Conservation (phyloP, 2,888 invertebrate genomes). For the Ditula angustiorana region DNA sequence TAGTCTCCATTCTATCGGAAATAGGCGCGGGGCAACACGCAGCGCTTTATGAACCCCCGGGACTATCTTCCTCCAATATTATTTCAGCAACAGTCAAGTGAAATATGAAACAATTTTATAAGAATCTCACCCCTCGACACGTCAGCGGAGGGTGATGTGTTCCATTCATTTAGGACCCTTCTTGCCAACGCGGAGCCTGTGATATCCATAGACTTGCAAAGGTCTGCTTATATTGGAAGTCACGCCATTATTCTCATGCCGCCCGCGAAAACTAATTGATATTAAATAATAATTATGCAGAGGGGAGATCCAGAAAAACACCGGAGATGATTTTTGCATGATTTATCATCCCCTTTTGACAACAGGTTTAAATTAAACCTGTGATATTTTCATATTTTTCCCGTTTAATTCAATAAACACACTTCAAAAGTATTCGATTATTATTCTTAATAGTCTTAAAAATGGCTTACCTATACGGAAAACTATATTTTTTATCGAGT, state of each 20-base stretch:
- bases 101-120: conserved; percentile 51
- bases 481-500: no score
- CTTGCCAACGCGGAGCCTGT: background rate
- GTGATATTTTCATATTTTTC: conserved; percentile 4
- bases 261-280: conserved; percentile 62
- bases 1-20: background rate
- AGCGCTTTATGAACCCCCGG: conserved; percentile 17
- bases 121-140: conserved; percentile 41
- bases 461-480: no score
- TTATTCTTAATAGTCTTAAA: no score
- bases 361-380: conserved; percentile 21
- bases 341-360: conserved; percentile 18
- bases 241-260: conserved; percentile 41
- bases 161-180: conserved; percentile 47
- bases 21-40: background rate
- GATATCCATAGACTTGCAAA: conserved; percentile 7
- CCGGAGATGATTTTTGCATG: conserved; percentile 17
- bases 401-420: background rate
- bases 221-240: conserved; percentile 47
- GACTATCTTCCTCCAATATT: conserved; percentile 42
- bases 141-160: conserved; percentile 35
- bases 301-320: conserved; percentile 53
- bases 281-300: conserved; percentile 64
- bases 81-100: conserved; percentile 46
- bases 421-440: background rate